Conservation (phyloP, 2,888 invertebrate species). For the Sympetrum striolatum region DNA sequence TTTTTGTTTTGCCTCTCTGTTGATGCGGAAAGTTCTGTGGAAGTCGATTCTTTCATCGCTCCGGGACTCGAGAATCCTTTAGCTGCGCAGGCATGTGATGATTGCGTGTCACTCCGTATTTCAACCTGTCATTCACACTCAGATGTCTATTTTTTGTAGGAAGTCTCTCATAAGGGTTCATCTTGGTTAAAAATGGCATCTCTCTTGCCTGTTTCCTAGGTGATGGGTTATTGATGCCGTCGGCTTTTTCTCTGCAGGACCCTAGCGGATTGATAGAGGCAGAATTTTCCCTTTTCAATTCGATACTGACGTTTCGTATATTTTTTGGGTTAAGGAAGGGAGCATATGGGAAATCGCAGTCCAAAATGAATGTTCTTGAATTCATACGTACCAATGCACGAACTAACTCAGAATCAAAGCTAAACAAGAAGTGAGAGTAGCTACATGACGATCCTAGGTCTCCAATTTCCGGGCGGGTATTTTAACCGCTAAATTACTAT, state of each 20-base stretch:
- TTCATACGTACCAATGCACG: too few relatives aligned
- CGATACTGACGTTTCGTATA: too few relatives aligned
- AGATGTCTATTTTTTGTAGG: not conserved
- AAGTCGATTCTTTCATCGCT: not conserved
- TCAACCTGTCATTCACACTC: not conserved
- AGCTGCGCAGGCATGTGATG: not conserved
- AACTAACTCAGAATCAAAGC: too few relatives aligned
- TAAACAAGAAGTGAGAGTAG: too few relatives aligned
- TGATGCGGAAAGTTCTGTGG: not conserved
- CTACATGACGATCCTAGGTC: too few relatives aligned
- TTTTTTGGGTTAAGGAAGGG: too few relatives aligned
- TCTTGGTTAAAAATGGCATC: not conserved
- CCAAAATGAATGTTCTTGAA: too few relatives aligned
- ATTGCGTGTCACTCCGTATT: not conserved
- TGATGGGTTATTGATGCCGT: not conserved
- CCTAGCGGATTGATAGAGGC: too few relatives aligned
- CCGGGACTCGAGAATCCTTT: not conserved
- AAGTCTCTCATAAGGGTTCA: not conserved
- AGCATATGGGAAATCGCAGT: too few relatives aligned
- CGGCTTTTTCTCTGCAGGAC: not conserved
- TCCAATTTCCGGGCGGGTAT: too few relatives aligned
- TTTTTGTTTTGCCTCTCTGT: not conserved
- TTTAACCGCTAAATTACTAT: too few relatives aligned
- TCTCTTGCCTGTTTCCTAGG: not conserved
- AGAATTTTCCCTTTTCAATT: too few relatives aligned